Evolutionary conservation across 2,113 vertebrate genomes (phyloP), one percentile per base, ranked within the genome.

Genomic region (Phalacrocorax carbo): DNA sequence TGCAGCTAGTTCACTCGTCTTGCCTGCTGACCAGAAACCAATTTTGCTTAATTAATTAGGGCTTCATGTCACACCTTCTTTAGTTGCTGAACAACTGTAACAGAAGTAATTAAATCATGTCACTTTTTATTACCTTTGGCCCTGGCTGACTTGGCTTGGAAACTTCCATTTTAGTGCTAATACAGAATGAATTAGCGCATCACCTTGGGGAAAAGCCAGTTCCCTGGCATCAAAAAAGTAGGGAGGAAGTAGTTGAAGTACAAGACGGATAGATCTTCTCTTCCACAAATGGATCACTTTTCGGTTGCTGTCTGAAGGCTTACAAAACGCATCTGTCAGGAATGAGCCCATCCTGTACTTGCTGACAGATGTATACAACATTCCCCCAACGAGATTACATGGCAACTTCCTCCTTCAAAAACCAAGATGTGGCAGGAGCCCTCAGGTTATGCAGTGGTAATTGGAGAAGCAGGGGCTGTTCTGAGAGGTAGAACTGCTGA

Each of bases 71-170:
- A 65, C 91, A 89, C 98, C 97, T 98, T 97, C 92, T 93, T 97
- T 95, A 38, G 38, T 93, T 98, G 96, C 97, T 94, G 98, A 94
- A 97, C 97, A 98, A 97, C 97, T 92, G 64, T 98, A 98, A 98
- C 97, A 97, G 98, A 96, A 97, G 93, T 98, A 98, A 98, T 98
- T 98, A 98, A 98, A 97, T 97, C 97, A 95, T 97, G 97, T 98
- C 97, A 97, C 97, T 98, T 98, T 98, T 97, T 98, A 98, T 98
- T 98, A 98, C 98, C 97, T 97, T 97, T 98, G 98, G 95, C 96
- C 97, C 96, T 91, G 90, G 75, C 96, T 94, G 96, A 95, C 94
- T 97, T 97, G 96, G 86, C 94, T 97, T 97, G 97, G 96, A 96
- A 98, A 96, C 96, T 96, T 96, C 96, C 93, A 95, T 96, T 94